A percentile compares a stretch with the other conserved stretches of the same genome.
phyloP scores from a whole-genome alignment of 2,797 vertebrate species.

The Parauchenoglanis ngamensis region DNA sequence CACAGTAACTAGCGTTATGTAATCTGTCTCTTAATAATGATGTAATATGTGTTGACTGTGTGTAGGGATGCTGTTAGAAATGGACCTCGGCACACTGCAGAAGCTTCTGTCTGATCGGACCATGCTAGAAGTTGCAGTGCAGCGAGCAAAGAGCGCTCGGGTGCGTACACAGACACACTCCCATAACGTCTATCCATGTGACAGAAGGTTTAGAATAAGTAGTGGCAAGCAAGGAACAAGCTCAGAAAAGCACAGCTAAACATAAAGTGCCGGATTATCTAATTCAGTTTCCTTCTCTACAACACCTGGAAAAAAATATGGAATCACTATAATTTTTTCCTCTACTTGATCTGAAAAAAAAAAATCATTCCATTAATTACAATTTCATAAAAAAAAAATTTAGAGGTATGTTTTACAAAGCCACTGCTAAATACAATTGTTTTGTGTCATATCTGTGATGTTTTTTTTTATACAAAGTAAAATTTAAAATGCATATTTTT shows the following conservation, averaged over 20 bases:
- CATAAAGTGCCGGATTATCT: neutral
- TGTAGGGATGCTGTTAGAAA: slow-evolving; percentile 81
- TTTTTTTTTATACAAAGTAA: no score
- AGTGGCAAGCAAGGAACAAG: neutral
- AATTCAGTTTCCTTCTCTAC: neutral
- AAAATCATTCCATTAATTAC: no score
- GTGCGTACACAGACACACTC: slow-evolving; percentile 23
- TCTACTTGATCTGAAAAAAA: no score
- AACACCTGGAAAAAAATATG: no score
- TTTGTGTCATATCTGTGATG: no score
- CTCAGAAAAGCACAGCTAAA: neutral
- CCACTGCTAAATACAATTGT: no score
- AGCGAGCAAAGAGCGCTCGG: slow-evolving; percentile 75
- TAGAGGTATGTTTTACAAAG: no score
- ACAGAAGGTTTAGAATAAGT: neutral
- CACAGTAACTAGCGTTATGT: neutral
- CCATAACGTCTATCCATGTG: neutral
- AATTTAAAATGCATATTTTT: no score
- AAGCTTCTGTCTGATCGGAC: slow-evolving; percentile 69
- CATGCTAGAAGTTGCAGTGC: slow-evolving; percentile 73
- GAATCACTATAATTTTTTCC: no score
- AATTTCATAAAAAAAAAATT: no score
- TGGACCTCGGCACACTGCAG: slow-evolving; percentile 69
- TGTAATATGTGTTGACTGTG: neutral
- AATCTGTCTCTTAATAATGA: slow-evolving; percentile 24